These are phyloP conservation scores for Hucho hucho DNA, from an alignment of 2,113 vertebrate genomes.

Conservation along the genomic window DNA sequence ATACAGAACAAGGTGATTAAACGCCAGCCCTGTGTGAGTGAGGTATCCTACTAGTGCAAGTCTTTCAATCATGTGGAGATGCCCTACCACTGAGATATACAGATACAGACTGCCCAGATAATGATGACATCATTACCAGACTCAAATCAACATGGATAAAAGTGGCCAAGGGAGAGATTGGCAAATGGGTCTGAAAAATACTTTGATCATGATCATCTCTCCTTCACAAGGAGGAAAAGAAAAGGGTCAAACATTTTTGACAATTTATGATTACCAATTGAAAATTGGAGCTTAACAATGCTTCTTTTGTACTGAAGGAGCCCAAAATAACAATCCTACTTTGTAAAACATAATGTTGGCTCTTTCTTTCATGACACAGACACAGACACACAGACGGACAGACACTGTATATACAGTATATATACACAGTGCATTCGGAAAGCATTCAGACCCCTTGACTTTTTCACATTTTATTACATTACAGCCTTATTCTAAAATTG, in stretches of 20 bases:
- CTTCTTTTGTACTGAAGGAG: background rate
- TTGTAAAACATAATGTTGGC: background rate
- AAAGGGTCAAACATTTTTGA: slow-evolving; percentile 23
- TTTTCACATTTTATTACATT: too few relatives aligned
- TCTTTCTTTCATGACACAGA: background rate
- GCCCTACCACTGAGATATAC: slow-evolving; percentile 48
- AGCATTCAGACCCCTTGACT: too few relatives aligned
- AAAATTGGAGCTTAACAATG: background rate
- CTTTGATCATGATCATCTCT: slow-evolving; percentile 23
- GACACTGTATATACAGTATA: background rate
- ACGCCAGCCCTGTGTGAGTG: slow-evolving; percentile 59
- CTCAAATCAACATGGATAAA: slow-evolving; percentile 30
- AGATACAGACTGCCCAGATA: slow-evolving; percentile 32
- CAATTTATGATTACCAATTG: background rate
- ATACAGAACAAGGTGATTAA: slow-evolving; percentile 65
- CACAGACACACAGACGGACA: slow-evolving; percentile 7
- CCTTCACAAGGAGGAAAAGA: slow-evolving; percentile 20
- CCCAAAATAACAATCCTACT: background rate
- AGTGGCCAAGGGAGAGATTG: slow-evolving; percentile 24
- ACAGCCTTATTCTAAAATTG: too few relatives aligned
- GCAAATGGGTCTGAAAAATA: background rate
- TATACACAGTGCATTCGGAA: too few relatives aligned
- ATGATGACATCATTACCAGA: slow-evolving; percentile 48
- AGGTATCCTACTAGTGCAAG: slow-evolving; percentile 40
- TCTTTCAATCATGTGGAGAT: slow-evolving; percentile 29